These are phyloP conservation scores for Tortricodes alternella DNA, from an alignment of 2,888 invertebrate genomes.

Conservation along the genomic window DNA sequence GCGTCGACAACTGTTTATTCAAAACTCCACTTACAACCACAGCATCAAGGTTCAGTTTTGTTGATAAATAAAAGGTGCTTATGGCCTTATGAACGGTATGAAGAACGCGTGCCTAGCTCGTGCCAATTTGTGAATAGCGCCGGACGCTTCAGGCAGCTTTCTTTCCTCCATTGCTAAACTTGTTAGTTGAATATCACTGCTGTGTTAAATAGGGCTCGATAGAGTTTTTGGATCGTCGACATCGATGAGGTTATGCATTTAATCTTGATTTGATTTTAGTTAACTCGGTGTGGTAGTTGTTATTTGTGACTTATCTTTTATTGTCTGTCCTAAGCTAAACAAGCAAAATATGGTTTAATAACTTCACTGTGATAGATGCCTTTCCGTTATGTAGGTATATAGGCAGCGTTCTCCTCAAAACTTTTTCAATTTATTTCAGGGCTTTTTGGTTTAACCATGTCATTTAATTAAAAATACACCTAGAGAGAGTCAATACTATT, in stretches of 20 bases:
- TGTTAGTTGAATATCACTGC: conserved; percentile 76
- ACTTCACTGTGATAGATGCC: no score
- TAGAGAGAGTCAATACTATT: no score
- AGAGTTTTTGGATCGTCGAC: conserved; percentile 41
- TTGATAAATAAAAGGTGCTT: conserved; percentile 35
- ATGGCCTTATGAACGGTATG: conserved; percentile 40
- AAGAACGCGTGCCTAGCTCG: conserved; percentile 76
- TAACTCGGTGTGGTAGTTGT: neutral
- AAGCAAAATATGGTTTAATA: no score
- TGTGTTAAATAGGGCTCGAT: conserved; percentile 60
- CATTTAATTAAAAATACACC: no score
- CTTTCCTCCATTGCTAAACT: conserved; percentile 79
- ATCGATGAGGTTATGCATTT: conserved; percentile 42
- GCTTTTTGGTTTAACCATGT: no score
- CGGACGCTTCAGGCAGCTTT: conserved; percentile 77
- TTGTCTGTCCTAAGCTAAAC: no score
- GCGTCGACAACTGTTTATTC: conserved; percentile 15
- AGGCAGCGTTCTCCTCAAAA: no score
- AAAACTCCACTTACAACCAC: conserved; percentile 33
- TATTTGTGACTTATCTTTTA: neutral
- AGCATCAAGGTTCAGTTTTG: conserved; percentile 40
- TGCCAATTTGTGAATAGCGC: conserved; percentile 81
- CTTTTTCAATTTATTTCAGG: no score
- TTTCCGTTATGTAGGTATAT: no score
- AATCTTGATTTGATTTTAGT: conserved; percentile 25